These are phyloP conservation scores for Drosophila buzzatii DNA, from an alignment of 2,888 invertebrate genomes.

Conservation along the genomic window DNA sequence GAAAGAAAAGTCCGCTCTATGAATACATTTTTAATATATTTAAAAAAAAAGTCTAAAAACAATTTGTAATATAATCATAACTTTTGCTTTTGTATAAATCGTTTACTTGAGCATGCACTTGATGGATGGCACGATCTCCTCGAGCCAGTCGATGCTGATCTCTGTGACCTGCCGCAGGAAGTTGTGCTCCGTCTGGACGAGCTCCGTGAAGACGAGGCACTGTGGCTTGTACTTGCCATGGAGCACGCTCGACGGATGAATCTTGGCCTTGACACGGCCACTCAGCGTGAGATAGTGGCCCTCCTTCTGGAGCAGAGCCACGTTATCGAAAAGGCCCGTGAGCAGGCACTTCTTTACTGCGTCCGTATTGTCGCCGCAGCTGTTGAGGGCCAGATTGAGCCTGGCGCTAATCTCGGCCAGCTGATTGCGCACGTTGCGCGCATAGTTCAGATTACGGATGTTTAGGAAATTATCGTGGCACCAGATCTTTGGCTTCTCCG, in stretches of 20 bases:
- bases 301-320: conserved; percentile 92
- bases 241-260: conserved; percentile 94
- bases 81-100: not conserved
- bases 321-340: conserved; percentile 93
- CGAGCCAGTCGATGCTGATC: conserved; percentile 93
- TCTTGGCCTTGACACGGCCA: conserved; percentile 88
- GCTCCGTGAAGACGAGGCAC: conserved; percentile 93
- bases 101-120: conserved; percentile 66
- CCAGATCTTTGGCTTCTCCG: conserved; percentile 91
- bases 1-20: not conserved
- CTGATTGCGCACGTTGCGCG: conserved; percentile 92
- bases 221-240: conserved; percentile 87
- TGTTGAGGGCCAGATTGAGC: conserved; percentile 87
- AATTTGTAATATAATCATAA: not conserved
- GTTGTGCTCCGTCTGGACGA: conserved; percentile 93
- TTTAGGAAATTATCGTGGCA: conserved; percentile 96
- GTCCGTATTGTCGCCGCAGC: conserved; percentile 88
- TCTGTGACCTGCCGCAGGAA: conserved; percentile 92
- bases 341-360: conserved; percentile 92
- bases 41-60: not conserved
- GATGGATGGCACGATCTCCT: conserved; percentile 87
- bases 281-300: conserved; percentile 90
- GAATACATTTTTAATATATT: not conserved
- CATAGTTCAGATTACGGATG: conserved; percentile 92
- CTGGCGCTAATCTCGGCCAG: conserved; percentile 90